These are phyloP conservation scores for Caenorhabditis sp. DNA, from an alignment of 2,888 invertebrate species.

Conservation along the genomic window DNA sequence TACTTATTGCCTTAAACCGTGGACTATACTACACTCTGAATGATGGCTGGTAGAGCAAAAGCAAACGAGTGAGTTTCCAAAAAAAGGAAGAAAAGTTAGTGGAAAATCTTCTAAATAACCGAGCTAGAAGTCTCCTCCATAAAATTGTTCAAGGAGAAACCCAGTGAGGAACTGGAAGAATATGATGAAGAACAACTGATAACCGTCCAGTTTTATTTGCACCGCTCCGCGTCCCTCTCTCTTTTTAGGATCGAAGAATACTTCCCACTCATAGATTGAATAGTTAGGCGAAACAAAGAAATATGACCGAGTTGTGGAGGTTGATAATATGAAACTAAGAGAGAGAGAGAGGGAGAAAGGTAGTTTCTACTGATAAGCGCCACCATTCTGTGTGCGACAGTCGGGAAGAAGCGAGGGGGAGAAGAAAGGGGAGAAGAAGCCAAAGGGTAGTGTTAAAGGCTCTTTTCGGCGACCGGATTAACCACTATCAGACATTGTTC, in stretches of 20 bases:
- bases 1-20: slow-evolving; percentile 34
- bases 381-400: slow-evolving; percentile 12
- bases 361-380: slow-evolving; percentile 24
- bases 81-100: background rate
- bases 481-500: background rate
- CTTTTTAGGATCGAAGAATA: no score
- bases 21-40: no score
- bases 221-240: no score
- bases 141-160: no score
- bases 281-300: slow-evolving; percentile 18
- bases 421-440: background rate
- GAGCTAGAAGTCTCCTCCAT: no score
- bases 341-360: no score
- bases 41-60: background rate
- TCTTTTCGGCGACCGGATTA: slow-evolving; percentile 23
- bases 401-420: background rate
- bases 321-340: no score
- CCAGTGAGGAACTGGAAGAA: no score
- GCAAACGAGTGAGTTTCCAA: background rate
- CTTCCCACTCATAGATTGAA: slow-evolving; percentile 16
- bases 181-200: no score
- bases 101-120: no score
- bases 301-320: background rate
- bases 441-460: no score
- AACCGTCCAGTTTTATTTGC: no score